A percentile compares a stretch with the other conserved stretches of the same genome.
Evolutionary conservation across 2,113 vertebrate species (phyloP).

Genomic region (Rhinogobius similis): DNA sequence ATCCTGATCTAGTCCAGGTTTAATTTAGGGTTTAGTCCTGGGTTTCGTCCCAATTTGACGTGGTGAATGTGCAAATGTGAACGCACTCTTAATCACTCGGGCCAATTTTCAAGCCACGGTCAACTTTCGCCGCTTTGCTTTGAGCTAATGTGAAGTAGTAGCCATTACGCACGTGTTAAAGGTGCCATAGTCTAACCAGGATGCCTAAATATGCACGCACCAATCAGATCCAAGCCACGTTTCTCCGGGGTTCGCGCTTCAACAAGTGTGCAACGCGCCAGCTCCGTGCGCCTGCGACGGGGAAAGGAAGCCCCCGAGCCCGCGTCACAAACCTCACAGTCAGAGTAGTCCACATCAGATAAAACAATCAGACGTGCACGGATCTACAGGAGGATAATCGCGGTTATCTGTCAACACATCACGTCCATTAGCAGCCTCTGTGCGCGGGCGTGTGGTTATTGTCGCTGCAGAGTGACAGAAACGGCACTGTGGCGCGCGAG

Average conservation of each 20-base stretch:
- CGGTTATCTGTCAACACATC: constrained; percentile 42
- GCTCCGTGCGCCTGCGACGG: neutral
- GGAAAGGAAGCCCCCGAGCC: constrained; percentile 8
- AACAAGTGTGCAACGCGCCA: neutral
- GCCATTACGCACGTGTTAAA: neutral
- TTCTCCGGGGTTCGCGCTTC: neutral
- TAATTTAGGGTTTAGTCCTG: no score
- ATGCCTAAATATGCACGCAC: neutral
- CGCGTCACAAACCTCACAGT: constrained; percentile 30
- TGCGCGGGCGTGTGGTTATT: constrained; percentile 1
- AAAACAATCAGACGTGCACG: constrained; percentile 31
- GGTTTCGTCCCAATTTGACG: no score
- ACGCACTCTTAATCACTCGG: no score
- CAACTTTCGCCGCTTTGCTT: neutral
- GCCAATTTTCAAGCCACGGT: no score
- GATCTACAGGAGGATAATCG: constrained; percentile 48
- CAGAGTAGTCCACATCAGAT: constrained; percentile 27
- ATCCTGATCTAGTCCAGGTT: no score
- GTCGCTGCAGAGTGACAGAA: constrained; percentile 59
- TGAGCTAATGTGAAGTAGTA: neutral
- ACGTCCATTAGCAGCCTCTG: neutral
- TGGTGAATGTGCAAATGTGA: no score
- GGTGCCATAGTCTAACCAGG: neutral
- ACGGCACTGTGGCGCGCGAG: constrained; percentile 50
- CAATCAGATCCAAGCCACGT: neutral